These are phyloP conservation scores for Hydrolagus colliei DNA, from an alignment of 2,797 vertebrate genomes.

Conservation along the genomic window DNA sequence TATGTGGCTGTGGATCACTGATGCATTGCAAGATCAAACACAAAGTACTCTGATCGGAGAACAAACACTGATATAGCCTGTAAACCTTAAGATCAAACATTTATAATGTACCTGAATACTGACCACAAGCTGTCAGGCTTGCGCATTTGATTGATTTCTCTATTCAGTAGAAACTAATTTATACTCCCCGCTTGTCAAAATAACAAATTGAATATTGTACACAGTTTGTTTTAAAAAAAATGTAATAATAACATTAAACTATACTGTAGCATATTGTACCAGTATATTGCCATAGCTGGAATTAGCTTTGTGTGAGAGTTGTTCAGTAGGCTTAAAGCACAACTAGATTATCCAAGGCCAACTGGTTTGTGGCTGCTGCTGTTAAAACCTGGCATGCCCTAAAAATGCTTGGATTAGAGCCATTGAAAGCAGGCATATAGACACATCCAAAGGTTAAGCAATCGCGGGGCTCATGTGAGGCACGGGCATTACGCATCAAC, in stretches of 20 bases:
- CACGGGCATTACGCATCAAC: background rate
- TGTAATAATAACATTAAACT: conserved; percentile 55
- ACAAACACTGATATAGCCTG: conserved; percentile 37
- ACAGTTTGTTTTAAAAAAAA: conserved; percentile 44
- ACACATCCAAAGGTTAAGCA: conserved; percentile 1
- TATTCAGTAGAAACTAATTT: conserved; percentile 49
- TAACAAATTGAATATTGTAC: conserved; percentile 54
- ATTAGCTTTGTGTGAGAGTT: background rate
- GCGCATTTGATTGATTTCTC: conserved; percentile 48
- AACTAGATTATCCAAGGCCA: conserved; percentile 8
- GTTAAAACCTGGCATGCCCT: background rate
- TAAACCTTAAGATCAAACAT: conserved; percentile 24
- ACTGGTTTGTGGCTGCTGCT: background rate
- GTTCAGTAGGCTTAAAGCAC: conserved; percentile 1
- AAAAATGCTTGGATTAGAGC: background rate
- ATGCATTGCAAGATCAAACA: conserved; percentile 72
- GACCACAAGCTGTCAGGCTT: conserved; percentile 55
- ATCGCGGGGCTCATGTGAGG: background rate
- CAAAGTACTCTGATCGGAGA: conserved; percentile 51
- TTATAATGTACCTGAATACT: conserved; percentile 41
- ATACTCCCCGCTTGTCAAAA: conserved; percentile 52
- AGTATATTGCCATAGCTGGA: conserved; percentile 19
- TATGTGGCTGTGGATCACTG: conserved; percentile 48
- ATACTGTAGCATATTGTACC: conserved; percentile 48
- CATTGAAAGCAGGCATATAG: background rate